Evolutionary conservation across 2,113 vertebrate genomes (phyloP), one percentile per base, ranked within the genome.

Genomic region (Coturnix japonica): DNA sequence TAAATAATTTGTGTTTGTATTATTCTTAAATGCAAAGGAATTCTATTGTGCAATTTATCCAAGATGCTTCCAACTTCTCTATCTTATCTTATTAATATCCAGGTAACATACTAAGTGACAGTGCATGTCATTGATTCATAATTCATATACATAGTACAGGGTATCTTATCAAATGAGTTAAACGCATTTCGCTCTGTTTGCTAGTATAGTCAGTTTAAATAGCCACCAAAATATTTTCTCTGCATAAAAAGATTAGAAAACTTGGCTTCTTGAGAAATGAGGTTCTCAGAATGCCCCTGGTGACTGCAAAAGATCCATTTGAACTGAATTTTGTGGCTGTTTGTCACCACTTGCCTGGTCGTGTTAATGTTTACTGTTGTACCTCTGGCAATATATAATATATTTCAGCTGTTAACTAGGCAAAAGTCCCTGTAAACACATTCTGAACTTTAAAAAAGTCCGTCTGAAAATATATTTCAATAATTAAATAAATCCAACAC

Each of bases 1-100:
- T 60, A 76, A 87, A 88, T 75, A 67, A 53, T 76, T 51, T 56
- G 18, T 28, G 13, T 10, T 81, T 65, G 2, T 49, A 49, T 83
- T 74, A 83, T 63, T 95, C 35, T 72, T 88, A 76, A 96, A 93
- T 94, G 69, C 9, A 72, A 69, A 33, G 33, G 8, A 12, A 13
- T 46, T 79, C 39, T 67, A 39, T 81, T 26, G 74, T 53, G 10
- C 95, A 81, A 86, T 87, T 59, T 93, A 85, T 60, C 53, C 41
- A 44, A 80, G 35, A 89, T 14, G 18, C 43, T 92, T 94, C 46
- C 47, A 78, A 31, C 49, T 91, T 56, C 90, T n/a, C 63, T 19
- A 93, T 93, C 37, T 88, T 83, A 54, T 77, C 15, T 73, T 85
- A 73, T 95, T 94, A 95, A 85, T 92, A 87, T 81, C 56, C 93